Evolutionary conservation across 2,113 vertebrate species (phyloP).

Genomic region (Todiramphus chloris): DNA sequence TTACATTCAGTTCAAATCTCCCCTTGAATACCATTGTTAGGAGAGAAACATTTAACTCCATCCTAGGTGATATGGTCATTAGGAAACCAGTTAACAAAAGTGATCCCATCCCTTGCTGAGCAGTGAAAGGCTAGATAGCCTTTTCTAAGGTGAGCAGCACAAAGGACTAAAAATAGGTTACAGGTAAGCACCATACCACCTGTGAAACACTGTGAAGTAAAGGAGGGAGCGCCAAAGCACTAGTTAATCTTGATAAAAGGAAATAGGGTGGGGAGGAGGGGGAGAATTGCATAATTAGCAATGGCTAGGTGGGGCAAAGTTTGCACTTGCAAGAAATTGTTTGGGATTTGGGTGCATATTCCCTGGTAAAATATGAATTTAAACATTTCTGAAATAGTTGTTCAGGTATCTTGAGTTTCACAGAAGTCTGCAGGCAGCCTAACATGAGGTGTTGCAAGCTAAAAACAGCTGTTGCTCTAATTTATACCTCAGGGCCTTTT

Average conservation of each 20-base stretch:
- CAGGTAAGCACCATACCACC: no score
- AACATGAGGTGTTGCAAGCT: not conserved
- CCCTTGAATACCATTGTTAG: not conserved
- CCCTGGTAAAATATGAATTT: not conserved
- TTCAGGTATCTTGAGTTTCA: not conserved
- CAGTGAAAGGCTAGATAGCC: not conserved
- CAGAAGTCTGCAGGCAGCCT: not conserved
- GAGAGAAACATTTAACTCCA: not conserved
- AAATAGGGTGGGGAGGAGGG: not conserved
- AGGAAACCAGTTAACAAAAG: not conserved
- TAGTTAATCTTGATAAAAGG: not conserved
- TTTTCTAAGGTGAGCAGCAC: not conserved
- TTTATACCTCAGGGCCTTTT: constrained; percentile 38
- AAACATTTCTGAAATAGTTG: not conserved
- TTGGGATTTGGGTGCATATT: not conserved
- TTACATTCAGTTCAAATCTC: not conserved
- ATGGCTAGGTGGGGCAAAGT: not conserved
- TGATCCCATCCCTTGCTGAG: not conserved
- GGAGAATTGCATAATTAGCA: not conserved
- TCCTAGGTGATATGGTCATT: not conserved
- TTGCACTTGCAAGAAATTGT: not conserved
- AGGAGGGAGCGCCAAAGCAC: not conserved
- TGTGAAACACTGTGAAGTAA: not conserved
- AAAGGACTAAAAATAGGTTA: not conserved
- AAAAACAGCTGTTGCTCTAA: constrained; percentile 32